These are phyloP conservation scores for Aphidius ervi DNA, from an alignment of 1,140 invertebrate genomes.

Conservation along the genomic window DNA sequence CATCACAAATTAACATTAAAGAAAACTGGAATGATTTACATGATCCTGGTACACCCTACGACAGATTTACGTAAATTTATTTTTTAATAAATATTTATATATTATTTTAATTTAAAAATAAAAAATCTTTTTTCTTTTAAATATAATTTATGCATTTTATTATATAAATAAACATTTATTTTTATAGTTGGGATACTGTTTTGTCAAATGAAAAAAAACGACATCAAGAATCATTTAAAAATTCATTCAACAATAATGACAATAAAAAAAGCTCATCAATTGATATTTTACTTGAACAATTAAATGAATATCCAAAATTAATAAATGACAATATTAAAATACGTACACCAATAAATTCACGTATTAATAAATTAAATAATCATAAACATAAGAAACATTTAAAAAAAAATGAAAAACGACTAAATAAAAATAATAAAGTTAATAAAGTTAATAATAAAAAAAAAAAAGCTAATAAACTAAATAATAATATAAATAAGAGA, in stretches of 20 bases:
- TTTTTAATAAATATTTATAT: background rate
- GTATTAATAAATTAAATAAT: no score
- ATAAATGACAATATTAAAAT: background rate
- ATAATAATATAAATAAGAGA: no score
- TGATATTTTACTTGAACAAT: background rate
- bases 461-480: no score
- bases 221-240: background rate
- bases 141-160: no score
- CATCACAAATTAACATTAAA: background rate
- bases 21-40: slow-evolving; percentile 4
- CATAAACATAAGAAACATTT: no score
- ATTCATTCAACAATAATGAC: background rate
- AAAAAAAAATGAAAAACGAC: no score
- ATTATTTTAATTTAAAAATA: background rate
- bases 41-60: background rate
- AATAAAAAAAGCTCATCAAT: background rate
- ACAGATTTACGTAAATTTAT: slow-evolving; percentile 6
- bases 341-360: no score
- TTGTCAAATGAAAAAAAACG: slow-evolving; percentile 1
- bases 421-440: no score
- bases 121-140: background rate
- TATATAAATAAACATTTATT: no score
- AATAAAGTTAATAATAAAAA: no score
- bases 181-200: background rate
- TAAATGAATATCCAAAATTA: slow-evolving; percentile 1